Percentiles rank a stretch among this genome's conserved stretches.
Conservation (phyloP, 2,113 vertebrate genomes). For the Caracal caracal region DNA sequence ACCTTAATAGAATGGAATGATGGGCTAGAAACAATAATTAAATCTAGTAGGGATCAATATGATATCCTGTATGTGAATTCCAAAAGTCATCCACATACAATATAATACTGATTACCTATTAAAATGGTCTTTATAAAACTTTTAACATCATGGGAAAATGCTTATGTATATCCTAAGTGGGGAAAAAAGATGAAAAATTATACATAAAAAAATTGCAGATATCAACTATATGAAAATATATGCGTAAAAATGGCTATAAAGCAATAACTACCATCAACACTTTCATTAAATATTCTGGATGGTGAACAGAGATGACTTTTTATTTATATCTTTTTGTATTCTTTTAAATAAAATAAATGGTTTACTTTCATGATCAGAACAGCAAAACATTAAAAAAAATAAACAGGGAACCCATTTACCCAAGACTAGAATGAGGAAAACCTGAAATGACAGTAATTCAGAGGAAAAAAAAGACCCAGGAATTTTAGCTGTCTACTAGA, state of each 20-base stretch:
- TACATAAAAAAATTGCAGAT: not conserved
- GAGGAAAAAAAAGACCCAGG: not conserved
- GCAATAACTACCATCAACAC: not conserved
- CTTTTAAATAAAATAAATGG: constrained; percentile 48
- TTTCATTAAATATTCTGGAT: constrained; percentile 7
- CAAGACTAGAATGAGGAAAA: not conserved
- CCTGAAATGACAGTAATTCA: not conserved
- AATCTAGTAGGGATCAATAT: constrained; percentile 60
- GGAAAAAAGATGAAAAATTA: constrained; percentile 39
- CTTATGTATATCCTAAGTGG: not conserved
- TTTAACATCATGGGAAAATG: not conserved
- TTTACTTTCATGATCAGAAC: constrained; percentile 33
- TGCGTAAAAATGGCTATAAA: not conserved
- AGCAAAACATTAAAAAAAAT: not conserved
- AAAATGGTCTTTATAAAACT: constrained; percentile 27
- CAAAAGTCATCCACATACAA: not conserved
- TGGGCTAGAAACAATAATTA: constrained; percentile 22
- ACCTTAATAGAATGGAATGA: constrained; percentile 45
- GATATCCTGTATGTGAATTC: constrained; percentile 29
- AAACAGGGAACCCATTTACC: not conserved
- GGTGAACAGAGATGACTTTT: not conserved
- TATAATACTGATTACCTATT: not conserved
- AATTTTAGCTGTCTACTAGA: not conserved
- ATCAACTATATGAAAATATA: constrained; percentile 25
- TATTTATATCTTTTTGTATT: not conserved